Conservation (phyloP, 2,113 vertebrate genomes). For the Nerophis lumbriciformis region DNA sequence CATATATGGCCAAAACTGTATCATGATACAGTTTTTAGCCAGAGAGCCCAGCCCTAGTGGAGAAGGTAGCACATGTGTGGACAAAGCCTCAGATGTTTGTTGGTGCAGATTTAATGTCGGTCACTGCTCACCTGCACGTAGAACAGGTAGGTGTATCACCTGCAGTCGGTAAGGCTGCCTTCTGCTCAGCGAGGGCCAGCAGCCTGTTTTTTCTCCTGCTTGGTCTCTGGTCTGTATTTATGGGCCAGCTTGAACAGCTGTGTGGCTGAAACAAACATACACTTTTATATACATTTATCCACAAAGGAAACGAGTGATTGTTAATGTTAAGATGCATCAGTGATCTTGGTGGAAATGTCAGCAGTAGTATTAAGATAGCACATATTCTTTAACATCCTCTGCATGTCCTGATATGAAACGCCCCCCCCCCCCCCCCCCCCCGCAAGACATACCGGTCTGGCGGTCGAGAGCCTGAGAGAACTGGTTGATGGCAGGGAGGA, state of each 20-base stretch:
- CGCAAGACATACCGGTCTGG: conserved; percentile 80
- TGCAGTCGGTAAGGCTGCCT: too few relatives aligned
- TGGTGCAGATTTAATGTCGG: background rate
- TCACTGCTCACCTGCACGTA: conserved; percentile 79
- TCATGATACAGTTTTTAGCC: too few relatives aligned
- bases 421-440: too few relatives aligned
- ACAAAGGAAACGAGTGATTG: too few relatives aligned
- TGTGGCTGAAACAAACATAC: conserved; percentile 70
- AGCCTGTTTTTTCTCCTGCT: conserved; percentile 94
- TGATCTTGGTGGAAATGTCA: conserved; percentile 77
- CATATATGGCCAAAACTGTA: too few relatives aligned
- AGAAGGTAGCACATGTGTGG: background rate
- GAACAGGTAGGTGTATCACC: conserved; percentile 86
- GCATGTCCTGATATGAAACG: conserved; percentile 19
- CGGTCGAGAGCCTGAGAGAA: conserved; percentile 96
- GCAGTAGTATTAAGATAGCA: conserved; percentile 60
- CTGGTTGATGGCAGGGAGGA: conserved; percentile 95
- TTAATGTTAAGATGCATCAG: conserved; percentile 53
- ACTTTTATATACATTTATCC: background rate
- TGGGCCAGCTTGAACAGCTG: conserved; percentile 97
- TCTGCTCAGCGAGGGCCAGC: conserved; percentile 91
- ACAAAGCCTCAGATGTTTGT: background rate
- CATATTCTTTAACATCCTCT: conserved; percentile 68
- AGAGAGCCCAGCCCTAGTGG: too few relatives aligned
- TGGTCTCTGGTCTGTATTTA: conserved; percentile 94